Conservation (phyloP, 2,113 vertebrate species). For the Rattus rattus region DNA sequence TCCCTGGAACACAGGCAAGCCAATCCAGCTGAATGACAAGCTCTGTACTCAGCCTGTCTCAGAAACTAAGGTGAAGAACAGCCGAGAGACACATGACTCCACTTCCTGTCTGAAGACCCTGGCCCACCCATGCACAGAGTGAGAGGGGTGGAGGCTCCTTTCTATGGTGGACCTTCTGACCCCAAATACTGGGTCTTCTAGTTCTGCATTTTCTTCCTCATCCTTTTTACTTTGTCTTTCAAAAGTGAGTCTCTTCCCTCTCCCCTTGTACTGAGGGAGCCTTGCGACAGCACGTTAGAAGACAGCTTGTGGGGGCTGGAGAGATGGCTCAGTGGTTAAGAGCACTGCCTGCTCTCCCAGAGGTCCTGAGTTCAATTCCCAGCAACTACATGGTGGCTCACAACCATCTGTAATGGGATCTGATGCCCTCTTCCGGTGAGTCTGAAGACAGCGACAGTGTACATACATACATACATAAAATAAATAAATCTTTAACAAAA, state of each 20-base stretch:
- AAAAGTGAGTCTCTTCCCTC: neutral
- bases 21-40: neutral
- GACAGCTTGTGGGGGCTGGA: too few species aligned
- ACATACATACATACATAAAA: too few species aligned
- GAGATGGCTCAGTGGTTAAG: too few species aligned
- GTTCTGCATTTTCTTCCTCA: neutral
- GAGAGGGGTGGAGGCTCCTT: neutral
- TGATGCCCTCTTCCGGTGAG: too few species aligned
- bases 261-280: neutral
- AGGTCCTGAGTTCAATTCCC: too few species aligned
- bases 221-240: neutral
- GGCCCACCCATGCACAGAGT: neutral
- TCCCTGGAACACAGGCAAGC: too few species aligned
- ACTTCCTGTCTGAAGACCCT: neutral
- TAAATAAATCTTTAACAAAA: too few species aligned
- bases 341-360: too few species aligned
- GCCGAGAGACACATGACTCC: accelerated
- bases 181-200: neutral
- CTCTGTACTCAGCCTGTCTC: too few species aligned
- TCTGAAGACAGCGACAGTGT: too few species aligned
- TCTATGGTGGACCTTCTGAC: neutral
- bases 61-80: neutral
- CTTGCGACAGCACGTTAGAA: neutral
- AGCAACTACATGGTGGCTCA: too few species aligned
- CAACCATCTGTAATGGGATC: too few species aligned